phyloP scores from a whole-genome alignment of 2,888 invertebrate genomes.

The Sepioteuthis lessoniana region DNA sequence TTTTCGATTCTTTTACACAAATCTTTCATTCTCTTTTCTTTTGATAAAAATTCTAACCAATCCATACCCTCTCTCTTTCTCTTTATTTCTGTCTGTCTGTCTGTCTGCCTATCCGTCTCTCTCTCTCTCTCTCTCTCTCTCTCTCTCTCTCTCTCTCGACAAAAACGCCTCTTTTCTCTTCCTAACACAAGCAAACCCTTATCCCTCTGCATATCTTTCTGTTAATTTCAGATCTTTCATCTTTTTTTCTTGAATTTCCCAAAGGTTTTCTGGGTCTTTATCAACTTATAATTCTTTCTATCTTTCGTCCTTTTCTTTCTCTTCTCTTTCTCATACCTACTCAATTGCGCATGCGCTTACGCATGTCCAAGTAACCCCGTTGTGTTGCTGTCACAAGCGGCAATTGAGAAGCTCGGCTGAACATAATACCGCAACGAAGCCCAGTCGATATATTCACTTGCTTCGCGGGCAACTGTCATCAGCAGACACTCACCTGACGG shows the following conservation, averaged over 20 bases:
- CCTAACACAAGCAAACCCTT: no score
- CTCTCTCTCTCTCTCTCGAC: no score
- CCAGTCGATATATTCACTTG: conserved; percentile 16
- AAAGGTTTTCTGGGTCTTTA: not conserved
- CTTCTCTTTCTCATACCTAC: not conserved
- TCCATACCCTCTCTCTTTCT: no score
- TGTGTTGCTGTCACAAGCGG: conserved; percentile 4
- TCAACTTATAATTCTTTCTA: not conserved
- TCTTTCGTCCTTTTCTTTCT: not conserved
- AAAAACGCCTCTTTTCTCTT: no score
- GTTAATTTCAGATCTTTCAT: no score
- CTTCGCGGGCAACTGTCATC: conserved; percentile 2
- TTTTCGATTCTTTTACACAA: no score
- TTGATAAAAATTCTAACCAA: no score
- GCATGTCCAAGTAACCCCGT: not conserved
- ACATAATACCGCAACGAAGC: not conserved
- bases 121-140: no score
- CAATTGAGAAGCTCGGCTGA: not conserved
- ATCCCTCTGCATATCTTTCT: no score
- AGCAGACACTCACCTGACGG: not conserved
- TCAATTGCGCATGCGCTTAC: not conserved
- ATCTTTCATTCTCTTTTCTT: no score
- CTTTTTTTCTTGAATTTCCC: not conserved
- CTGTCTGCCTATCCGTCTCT: no score
- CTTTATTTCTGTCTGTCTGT: no score